Conservation (phyloP, 2,888 invertebrate species). For the Anthophora plumipes region DNA sequence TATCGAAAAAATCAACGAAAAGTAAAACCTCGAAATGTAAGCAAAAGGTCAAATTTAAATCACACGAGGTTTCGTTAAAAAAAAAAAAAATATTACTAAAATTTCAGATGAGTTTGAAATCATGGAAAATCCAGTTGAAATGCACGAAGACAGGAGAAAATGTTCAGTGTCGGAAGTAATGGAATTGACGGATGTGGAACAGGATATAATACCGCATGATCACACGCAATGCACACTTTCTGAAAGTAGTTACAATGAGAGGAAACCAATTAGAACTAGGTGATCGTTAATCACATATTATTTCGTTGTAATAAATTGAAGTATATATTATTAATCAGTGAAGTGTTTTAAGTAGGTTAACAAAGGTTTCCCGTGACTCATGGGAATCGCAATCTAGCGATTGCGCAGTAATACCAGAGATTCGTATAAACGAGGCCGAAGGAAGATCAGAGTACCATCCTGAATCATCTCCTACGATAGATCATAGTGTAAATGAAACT, state of each 20-base stretch:
- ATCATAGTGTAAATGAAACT: background rate
- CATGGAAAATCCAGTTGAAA: conserved; percentile 25
- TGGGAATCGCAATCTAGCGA: conserved; percentile 67
- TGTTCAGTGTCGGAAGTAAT: conserved; percentile 77
- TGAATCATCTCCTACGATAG: conserved; percentile 13
- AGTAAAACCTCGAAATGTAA: conserved; percentile 27
- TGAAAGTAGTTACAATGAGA: conserved; percentile 13
- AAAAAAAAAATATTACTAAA: background rate
- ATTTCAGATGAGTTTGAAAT: conserved; percentile 31
- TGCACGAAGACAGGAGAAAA: conserved; percentile 59
- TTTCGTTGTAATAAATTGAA: background rate
- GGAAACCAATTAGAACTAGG: conserved; percentile 30
- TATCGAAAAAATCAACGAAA: conserved; percentile 70
- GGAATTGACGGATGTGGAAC: conserved; percentile 75
- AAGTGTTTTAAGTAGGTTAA: conserved; percentile 21
- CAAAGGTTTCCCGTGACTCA: conserved; percentile 54
- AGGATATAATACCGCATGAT: conserved; percentile 74
- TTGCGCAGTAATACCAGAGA: conserved; percentile 66
- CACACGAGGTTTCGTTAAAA: background rate
- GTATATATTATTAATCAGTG: background rate
- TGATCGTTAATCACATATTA: conserved; percentile 10
- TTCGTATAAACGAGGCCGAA: conserved; percentile 68
- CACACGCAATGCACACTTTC: conserved; percentile 34
- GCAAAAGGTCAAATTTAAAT: background rate
- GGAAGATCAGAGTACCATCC: background rate